These are phyloP conservation scores for Sarcophilus harrisii DNA, from an alignment of 2,797 vertebrate species.

Conservation along the genomic window DNA sequence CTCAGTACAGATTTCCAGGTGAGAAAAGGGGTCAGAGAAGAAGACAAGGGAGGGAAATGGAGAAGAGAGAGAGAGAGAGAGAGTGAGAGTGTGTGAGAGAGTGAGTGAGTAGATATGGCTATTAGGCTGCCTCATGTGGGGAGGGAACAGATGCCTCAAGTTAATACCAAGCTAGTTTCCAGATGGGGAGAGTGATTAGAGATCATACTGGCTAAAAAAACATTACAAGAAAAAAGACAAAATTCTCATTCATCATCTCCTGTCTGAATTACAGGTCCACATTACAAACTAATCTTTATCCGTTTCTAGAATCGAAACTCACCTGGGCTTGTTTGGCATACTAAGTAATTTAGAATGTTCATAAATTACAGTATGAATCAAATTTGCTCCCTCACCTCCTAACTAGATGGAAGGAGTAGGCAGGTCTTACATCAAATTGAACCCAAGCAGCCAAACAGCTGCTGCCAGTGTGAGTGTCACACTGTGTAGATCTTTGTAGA, in stretches of 20 bases:
- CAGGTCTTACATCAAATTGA: background rate
- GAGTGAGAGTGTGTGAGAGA: no score
- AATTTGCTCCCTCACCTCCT: conserved; percentile 22
- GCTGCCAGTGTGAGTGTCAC: background rate
- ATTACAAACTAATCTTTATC: conserved; percentile 25
- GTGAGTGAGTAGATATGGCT: background rate
- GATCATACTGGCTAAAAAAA: background rate
- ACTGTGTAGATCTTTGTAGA: conserved; percentile 6
- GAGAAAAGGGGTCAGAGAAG: background rate
- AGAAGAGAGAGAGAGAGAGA: conserved; percentile 2
- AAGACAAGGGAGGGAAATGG: conserved; percentile 19
- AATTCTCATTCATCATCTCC: background rate
- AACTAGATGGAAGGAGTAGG: background rate
- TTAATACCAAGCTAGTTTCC: background rate
- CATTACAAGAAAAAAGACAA: conserved; percentile 11
- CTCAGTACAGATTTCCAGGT: background rate
- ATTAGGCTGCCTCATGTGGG: background rate
- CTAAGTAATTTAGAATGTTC: background rate
- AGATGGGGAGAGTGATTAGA: background rate
- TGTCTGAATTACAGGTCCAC: background rate
- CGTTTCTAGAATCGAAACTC: conserved; percentile 10
- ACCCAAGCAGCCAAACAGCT: background rate
- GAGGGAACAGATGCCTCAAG: background rate
- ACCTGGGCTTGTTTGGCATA: background rate
- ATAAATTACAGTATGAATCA: background rate